Conservation (phyloP, 2,797 vertebrate species). For the Hozukius guyotensis region DNA sequence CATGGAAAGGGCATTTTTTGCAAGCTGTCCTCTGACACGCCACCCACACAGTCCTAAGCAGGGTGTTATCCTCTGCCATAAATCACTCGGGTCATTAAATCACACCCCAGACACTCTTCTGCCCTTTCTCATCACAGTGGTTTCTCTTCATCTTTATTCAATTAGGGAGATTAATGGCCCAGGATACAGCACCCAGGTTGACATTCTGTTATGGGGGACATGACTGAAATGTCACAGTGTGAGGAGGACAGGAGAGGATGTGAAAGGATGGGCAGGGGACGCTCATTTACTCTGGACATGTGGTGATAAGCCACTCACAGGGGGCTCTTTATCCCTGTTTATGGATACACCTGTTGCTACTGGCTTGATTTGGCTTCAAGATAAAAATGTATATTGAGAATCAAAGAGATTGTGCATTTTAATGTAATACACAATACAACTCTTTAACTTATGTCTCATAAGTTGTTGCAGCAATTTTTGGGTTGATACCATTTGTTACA, state of each 20-base stretch:
- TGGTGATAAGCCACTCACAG: slow-evolving; percentile 23
- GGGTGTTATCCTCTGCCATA: slow-evolving; percentile 63
- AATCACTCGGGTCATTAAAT: slow-evolving; percentile 77
- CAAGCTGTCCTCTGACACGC: slow-evolving; percentile 70
- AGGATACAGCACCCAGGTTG: slow-evolving; percentile 55
- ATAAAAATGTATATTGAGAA: not conserved
- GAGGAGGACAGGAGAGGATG: slow-evolving; percentile 33
- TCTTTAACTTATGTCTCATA: too few species aligned
- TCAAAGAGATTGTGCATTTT: not conserved
- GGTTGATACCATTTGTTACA: too few species aligned
- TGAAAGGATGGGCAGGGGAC: slow-evolving; percentile 21
- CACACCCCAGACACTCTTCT: slow-evolving; percentile 70
- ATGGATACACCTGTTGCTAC: slow-evolving; percentile 40
- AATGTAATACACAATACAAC: not conserved
- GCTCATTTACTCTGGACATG: slow-evolving; percentile 36
- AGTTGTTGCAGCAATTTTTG: too few species aligned
- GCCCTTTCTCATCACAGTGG: slow-evolving; percentile 73
- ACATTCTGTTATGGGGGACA: slow-evolving; percentile 53
- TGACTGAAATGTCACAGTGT: slow-evolving; percentile 68
- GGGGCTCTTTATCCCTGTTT: slow-evolving; percentile 17
- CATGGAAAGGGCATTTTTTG: slow-evolving; percentile 63
- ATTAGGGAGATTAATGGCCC: slow-evolving; percentile 72
- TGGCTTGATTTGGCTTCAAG: not conserved
- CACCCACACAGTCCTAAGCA: slow-evolving; percentile 69
- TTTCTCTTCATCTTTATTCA: slow-evolving; percentile 78